phyloP scores from a whole-genome alignment of 2,797 vertebrate species.

The Macroramphosus scolopax region DNA sequence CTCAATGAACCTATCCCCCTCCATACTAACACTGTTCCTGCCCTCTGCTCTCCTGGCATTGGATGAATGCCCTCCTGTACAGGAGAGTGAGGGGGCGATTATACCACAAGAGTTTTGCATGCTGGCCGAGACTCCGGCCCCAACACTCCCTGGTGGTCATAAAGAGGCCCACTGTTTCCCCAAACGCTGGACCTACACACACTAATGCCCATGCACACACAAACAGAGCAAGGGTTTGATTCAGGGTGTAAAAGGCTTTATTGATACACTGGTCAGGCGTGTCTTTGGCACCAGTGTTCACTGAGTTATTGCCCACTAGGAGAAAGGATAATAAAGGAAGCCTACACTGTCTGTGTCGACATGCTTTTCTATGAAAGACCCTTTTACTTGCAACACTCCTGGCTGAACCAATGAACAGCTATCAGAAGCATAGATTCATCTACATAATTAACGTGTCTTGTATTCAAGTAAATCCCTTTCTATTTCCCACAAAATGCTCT shows the following conservation, averaged over 20 bases:
- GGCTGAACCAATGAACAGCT: conserved; percentile 14
- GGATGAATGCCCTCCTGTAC: conserved; percentile 76
- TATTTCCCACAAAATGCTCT: not conserved
- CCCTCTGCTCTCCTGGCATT: conserved; percentile 56
- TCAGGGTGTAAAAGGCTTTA: conserved; percentile 63
- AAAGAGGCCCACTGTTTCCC: conserved; percentile 73
- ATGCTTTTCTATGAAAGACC: conserved; percentile 40
- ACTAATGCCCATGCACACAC: conserved; percentile 31
- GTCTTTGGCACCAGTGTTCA: conserved; percentile 66
- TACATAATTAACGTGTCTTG: conserved; percentile 6
- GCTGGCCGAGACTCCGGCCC: conserved; percentile 58
- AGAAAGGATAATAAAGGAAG: conserved; percentile 56
- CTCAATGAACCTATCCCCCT: conserved; percentile 39
- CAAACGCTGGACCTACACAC: conserved; percentile 43
- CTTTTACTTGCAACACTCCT: conserved; percentile 26
- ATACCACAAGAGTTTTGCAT: conserved; percentile 67
- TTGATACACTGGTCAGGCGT: conserved; percentile 63
- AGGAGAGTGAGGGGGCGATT: conserved; percentile 62
- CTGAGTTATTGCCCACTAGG: conserved; percentile 57
- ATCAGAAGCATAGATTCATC: conserved; percentile 14
- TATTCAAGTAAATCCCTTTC: conserved; percentile 27
- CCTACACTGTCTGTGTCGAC: conserved; percentile 49
- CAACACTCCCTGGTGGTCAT: conserved; percentile 58
- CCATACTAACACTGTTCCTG: conserved; percentile 28
- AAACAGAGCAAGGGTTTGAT: conserved; percentile 59